Evolutionary conservation across 2,113 vertebrate species (phyloP), one percentile per base, ranked within the genome.

Genomic region (Columbina picui): DNA sequence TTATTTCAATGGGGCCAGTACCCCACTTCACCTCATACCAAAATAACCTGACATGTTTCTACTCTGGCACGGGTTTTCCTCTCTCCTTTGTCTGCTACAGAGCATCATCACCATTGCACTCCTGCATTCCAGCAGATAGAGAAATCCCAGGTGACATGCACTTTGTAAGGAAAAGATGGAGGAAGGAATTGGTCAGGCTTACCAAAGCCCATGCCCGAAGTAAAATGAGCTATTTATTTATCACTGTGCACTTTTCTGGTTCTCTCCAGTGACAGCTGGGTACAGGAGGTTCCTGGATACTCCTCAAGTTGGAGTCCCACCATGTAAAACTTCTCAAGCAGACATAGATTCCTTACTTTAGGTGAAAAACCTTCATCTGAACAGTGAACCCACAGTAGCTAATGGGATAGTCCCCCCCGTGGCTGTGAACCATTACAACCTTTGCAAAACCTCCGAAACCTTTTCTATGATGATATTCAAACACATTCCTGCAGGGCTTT

Each of bases 401-500:
- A 38, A 30, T 3, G 60, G n/a, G 59, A 41, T 32, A 69, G 56
- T 6, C 55, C 63, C 59, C 3, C 1, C 4, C 1, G 43, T 1
- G 41, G 47, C 84, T 67, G 26, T 7, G 47, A 10, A 70, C 50
- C 34, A 6, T 71, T 77, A 36, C 20, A 80, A 34, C 41, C 36
- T 57, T 30, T 50, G 34, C 38, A 88, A 85, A 94, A 63, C 83
- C 50, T 83, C 71, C 36, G 2, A 90, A 63, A 19, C 29, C 38
- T 93, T 94, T 95, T 38, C 90, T 85, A 29, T 25, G 59, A 32
- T 25, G 41, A 63, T 34, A 86, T 56, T 90, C 88, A 88, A 93
- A 64, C 36, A 38, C 68, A 86, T 94, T 93, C 64, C 68, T 80
- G 47, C n/a, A 41, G 64, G 79, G 27, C 52, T 94, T 93, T 83